Conservation (phyloP, 2,797 vertebrate species). For the Mastacembelus armatus region DNA sequence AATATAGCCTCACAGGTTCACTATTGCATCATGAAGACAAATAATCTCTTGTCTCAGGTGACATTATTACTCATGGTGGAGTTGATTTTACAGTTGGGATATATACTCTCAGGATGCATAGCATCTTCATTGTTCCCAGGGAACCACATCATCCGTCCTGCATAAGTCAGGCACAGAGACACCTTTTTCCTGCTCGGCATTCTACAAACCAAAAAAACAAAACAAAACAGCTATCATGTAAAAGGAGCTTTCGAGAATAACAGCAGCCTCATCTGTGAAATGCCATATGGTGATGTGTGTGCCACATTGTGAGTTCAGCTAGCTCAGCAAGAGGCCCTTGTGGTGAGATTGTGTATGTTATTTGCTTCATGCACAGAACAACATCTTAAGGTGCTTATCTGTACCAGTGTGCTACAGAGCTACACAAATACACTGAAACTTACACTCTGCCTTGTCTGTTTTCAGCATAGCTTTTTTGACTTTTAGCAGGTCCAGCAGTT, state of each 20-base stretch:
- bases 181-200: constrained; percentile 22
- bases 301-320: constrained; percentile 33
- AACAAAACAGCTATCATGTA: constrained; percentile 25
- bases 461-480: constrained; percentile 19
- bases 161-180: constrained; percentile 27
- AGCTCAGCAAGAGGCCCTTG: constrained; percentile 18
- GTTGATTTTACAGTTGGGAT: constrained; percentile 68
- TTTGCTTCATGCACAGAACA: constrained; percentile 17
- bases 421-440: constrained; percentile 47
- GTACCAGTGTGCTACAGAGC: constrained; percentile 11
- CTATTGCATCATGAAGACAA: constrained; percentile 61
- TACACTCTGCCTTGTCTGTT: constrained; percentile 52
- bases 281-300: constrained; percentile 19
- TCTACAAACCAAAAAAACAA: constrained; percentile 34
- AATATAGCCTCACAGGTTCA: constrained; percentile 2
- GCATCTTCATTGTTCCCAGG: constrained; percentile 71
- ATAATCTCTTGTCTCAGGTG: constrained; percentile 57
- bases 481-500: constrained; percentile 36
- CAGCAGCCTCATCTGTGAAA: constrained; percentile 21
- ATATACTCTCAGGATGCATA: constrained; percentile 42
- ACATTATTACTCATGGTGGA: constrained; percentile 39
- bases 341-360: neutral
- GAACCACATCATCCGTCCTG: constrained; percentile 9
- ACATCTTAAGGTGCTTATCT: constrained; percentile 49
- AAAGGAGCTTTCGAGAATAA: neutral